phyloP scores from a whole-genome alignment of 2,797 vertebrate genomes.

The Mallotus villosus region DNA sequence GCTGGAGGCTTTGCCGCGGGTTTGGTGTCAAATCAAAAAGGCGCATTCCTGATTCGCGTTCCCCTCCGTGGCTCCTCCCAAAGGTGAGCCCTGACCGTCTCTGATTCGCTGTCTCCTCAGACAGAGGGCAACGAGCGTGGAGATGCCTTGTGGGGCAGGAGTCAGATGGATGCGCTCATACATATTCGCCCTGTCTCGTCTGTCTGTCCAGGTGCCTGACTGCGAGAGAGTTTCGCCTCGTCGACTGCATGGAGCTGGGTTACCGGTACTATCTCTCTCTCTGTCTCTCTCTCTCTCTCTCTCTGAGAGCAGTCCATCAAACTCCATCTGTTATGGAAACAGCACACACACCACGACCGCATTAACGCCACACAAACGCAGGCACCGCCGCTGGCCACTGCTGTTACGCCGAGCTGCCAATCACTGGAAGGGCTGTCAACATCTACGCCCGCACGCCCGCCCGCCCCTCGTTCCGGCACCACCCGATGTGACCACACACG shows the following conservation, averaged over 20 bases:
- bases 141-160: background rate
- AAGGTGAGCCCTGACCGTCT: background rate
- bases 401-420: conserved; percentile 12
- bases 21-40: background rate
- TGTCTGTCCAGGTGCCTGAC: background rate
- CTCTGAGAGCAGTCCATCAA: conserved; percentile 14
- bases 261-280: background rate
- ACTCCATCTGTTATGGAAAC: background rate
- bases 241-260: background rate
- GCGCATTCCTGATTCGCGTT: too few species aligned
- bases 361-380: background rate
- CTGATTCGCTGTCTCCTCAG: background rate
- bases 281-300: background rate
- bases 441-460: too few species aligned
- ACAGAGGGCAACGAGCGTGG: background rate
- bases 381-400: conserved; percentile 13
- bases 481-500: conserved; percentile 9
- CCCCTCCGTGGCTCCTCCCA: too few species aligned
- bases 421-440: conserved; percentile 22
- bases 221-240: background rate
- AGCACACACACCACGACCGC: background rate
- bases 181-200: background rate
- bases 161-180: conserved; percentile 7
- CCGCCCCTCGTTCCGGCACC: background rate
- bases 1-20: background rate